Conservation (phyloP, 1,140 invertebrate genomes). For the Caenorhabditis briggsae region DNA sequence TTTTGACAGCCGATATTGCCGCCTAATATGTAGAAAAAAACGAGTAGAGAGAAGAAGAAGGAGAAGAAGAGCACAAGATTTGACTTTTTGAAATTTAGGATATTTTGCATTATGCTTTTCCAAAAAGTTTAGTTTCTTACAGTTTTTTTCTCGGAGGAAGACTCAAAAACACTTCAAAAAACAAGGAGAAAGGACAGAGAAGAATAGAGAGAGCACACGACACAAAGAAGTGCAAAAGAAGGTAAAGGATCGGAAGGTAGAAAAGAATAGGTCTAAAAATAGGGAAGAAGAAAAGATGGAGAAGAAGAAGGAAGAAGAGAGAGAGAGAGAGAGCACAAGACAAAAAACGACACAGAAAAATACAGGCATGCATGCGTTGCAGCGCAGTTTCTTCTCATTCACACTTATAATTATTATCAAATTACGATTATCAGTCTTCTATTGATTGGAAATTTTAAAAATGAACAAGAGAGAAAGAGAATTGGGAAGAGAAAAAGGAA, state of each 20-base stretch:
- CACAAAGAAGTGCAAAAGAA: constrained; percentile 29
- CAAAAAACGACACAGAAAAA: constrained; percentile 38
- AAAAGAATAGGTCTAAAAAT: background rate
- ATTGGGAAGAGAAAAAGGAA: too few relatives aligned
- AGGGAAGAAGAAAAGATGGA: constrained; percentile 25
- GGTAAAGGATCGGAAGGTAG: background rate
- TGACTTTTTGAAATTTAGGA: too few relatives aligned
- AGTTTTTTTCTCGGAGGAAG: background rate
- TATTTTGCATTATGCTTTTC: background rate
- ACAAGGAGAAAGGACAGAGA: constrained; percentile 32
- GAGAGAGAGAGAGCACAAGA: constrained; percentile 17
- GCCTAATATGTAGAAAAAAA: constrained; percentile 68
- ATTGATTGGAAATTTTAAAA: too few relatives aligned
- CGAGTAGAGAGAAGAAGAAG: constrained; percentile 49
- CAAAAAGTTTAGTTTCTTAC: background rate
- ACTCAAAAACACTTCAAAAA: constrained; percentile 31
- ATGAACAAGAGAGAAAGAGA: too few relatives aligned
- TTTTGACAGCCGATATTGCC: constrained; percentile 77
- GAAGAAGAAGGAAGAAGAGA: constrained; percentile 46
- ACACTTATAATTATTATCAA: background rate
- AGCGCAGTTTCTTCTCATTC: background rate
- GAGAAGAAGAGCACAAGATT: background rate
- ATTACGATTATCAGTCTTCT: too few relatives aligned
- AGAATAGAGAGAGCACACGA: constrained; percentile 16
- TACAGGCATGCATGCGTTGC: constrained; percentile 50